Percentiles rank a stretch among this genome's conserved stretches.
Evolutionary conservation across 2,113 vertebrate genomes (phyloP).

Genomic region (Eulemur rufifrons): DNA sequence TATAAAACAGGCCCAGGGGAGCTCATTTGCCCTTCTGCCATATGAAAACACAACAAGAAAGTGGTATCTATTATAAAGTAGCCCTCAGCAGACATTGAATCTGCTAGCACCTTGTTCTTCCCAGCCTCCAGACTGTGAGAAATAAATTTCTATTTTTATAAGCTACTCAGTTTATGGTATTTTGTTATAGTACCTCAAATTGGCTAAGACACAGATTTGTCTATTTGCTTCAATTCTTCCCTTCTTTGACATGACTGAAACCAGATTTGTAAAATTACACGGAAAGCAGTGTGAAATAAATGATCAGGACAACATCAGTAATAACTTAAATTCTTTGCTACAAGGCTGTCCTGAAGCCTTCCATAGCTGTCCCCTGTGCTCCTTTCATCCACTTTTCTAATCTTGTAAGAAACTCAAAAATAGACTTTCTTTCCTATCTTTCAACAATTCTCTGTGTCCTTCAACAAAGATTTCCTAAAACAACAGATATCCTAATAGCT

Average conservation of each 20-base stretch:
- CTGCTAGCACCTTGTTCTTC: not conserved
- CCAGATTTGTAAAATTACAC: not conserved
- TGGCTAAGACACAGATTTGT: not conserved
- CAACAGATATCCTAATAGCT: not conserved
- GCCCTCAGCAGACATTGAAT: not conserved
- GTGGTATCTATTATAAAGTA: not conserved
- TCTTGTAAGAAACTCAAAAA: not conserved
- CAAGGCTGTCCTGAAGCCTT: not conserved
- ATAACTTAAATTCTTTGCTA: not conserved
- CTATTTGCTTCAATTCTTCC: not conserved
- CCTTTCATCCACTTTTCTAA: not conserved
- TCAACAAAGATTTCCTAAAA: not conserved
- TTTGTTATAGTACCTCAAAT: not conserved
- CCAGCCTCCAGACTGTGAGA: not conserved
- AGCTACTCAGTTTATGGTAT: not conserved
- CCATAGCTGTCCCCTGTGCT: not conserved
- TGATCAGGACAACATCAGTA: not conserved
- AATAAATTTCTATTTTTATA: not conserved
- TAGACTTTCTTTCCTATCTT: not conserved
- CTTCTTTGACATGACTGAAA: not conserved
- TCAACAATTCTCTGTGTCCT: not conserved
- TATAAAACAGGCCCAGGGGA: not conserved
- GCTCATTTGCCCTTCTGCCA: not conserved
- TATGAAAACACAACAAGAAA: not conserved
- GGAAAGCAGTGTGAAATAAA: slow-evolving; percentile 18